phyloP scores from a whole-genome alignment of 2,797 vertebrate species.

The Lacerta viridis region DNA sequence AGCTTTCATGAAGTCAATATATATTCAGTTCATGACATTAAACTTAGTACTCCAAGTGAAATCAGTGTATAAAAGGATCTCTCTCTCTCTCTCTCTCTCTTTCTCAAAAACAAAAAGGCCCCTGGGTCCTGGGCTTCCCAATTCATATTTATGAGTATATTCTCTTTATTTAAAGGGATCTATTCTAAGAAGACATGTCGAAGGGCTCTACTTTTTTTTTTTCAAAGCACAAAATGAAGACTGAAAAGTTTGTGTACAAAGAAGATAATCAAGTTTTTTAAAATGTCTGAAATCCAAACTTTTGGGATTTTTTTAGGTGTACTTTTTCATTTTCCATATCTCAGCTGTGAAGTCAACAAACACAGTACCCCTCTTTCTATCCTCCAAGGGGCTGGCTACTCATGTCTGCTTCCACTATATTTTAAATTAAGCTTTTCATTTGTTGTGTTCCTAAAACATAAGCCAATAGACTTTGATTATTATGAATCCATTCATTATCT shows the following conservation, averaged over 20 bases:
- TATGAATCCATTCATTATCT: slow-evolving; percentile 14
- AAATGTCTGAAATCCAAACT: background rate
- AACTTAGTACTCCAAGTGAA: background rate
- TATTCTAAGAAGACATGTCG: slow-evolving; percentile 10
- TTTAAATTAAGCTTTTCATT: slow-evolving; percentile 50
- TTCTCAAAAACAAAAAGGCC: background rate
- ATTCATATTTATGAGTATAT: slow-evolving; percentile 42
- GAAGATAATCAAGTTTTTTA: background rate
- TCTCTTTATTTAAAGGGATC: slow-evolving; percentile 11
- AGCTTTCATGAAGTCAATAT: accelerated
- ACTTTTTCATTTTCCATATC: slow-evolving; percentile 17
- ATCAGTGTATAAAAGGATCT: background rate
- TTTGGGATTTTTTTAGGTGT: background rate
- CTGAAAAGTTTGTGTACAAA: slow-evolving; percentile 18
- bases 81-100: background rate
- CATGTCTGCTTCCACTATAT: slow-evolving; percentile 34
- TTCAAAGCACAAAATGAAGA: slow-evolving; percentile 4
- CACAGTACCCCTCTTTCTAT: slow-evolving; percentile 8
- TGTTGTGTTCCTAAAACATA: slow-evolving; percentile 29
- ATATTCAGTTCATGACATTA: accelerated
- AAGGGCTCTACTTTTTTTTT: slow-evolving; percentile 35
- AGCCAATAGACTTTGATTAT: slow-evolving; percentile 26
- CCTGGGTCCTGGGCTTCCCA: background rate
- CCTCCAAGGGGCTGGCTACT: background rate
- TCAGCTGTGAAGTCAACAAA: slow-evolving; percentile 44